These are phyloP conservation scores for Peromyscus polionotus DNA, from an alignment of 2,113 vertebrate species.

Conservation along the genomic window DNA sequence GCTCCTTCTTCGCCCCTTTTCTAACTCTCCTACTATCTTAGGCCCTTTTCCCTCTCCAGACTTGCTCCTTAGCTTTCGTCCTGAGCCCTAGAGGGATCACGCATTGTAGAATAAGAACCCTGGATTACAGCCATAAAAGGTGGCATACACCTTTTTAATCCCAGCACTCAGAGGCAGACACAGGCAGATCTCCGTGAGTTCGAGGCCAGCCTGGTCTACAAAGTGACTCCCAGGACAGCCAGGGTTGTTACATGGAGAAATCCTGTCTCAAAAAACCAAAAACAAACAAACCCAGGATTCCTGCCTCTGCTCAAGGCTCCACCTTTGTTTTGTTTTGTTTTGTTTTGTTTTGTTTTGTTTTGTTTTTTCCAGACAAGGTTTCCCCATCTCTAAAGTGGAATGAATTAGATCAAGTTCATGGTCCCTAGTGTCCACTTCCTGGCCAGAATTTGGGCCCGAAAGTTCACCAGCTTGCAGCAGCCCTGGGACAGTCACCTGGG, in stretches of 20 bases:
- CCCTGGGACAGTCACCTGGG: not conserved
- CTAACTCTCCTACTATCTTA: not conserved
- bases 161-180: not conserved
- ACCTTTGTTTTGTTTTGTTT: too few species aligned
- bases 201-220: not conserved
- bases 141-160: too few species aligned
- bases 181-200: not conserved
- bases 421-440: not conserved
- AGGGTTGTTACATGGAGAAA: not conserved
- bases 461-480: not conserved
- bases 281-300: not conserved
- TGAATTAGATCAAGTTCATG: not conserved
- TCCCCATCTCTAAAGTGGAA: not conserved
- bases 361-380: too few species aligned
- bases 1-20: not conserved
- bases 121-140: not conserved
- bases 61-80: not conserved
- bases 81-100: not conserved
- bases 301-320: not conserved
- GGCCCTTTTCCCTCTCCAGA: not conserved
- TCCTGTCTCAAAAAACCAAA: not conserved
- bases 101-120: not conserved
- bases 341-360: too few species aligned
- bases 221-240: not conserved
- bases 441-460: not conserved